These are phyloP conservation scores for Hippocampus zosterae DNA, from an alignment of 2,113 vertebrate species.

Conservation along the genomic window DNA sequence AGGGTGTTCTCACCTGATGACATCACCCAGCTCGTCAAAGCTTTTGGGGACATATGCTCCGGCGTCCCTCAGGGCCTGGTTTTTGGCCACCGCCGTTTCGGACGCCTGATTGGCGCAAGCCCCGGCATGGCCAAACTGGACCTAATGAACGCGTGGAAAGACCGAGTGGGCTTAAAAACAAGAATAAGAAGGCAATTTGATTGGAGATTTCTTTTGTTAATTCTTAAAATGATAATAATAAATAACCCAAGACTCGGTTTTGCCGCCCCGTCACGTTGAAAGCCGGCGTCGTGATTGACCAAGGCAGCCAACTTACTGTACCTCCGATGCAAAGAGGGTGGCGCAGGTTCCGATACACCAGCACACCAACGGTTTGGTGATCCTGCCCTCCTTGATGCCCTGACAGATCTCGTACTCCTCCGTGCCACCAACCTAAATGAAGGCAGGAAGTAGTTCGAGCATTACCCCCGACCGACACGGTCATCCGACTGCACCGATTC, in stretches of 20 bases:
- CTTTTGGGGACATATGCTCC: constrained; percentile 90
- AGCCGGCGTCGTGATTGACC: background rate
- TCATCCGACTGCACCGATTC: background rate
- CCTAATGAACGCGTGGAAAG: constrained; percentile 62
- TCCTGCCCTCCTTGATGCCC: constrained; percentile 82
- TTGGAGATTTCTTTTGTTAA: too few relatives aligned
- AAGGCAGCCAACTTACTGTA: constrained; percentile 40
- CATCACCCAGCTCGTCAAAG: constrained; percentile 92
- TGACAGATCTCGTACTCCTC: constrained; percentile 95
- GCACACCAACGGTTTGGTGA: constrained; percentile 93
- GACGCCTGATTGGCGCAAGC: constrained; percentile 95
- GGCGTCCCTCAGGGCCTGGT: constrained; percentile 88
- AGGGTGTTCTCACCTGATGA: constrained; percentile 76
- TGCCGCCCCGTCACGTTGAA: too few relatives aligned
- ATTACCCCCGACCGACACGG: background rate
- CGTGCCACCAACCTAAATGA: constrained; percentile 85
- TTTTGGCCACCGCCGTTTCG: constrained; percentile 92
- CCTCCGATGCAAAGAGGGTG: constrained; percentile 97
- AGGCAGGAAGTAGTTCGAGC: background rate
- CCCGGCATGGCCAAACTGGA: constrained; percentile 96
- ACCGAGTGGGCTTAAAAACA: background rate
- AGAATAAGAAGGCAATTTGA: too few relatives aligned
- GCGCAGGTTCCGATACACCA: constrained; percentile 99
- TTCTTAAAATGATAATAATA: too few relatives aligned
- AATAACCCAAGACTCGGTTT: too few relatives aligned